These are phyloP conservation scores for Synodontis membranacea DNA, from an alignment of 2,113 vertebrate genomes.

Conservation along the genomic window DNA sequence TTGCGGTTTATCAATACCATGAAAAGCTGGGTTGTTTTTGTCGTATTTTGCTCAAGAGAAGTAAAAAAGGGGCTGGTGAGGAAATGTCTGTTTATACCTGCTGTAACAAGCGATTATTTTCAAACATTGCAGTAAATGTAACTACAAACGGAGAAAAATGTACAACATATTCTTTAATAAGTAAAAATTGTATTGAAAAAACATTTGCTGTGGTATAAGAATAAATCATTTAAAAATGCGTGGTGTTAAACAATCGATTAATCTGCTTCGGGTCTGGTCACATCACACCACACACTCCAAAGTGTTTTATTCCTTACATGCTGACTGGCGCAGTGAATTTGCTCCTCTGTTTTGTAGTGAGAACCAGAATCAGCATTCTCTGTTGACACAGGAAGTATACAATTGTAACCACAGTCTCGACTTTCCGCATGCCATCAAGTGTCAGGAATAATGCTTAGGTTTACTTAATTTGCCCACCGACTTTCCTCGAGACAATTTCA, in stretches of 20 bases:
- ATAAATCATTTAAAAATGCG: slow-evolving; percentile 4
- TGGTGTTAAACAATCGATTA: background rate
- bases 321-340: background rate
- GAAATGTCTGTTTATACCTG: background rate
- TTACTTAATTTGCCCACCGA: background rate
- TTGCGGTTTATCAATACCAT: background rate
- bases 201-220: background rate
- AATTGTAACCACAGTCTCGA: slow-evolving; percentile 45
- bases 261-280: background rate
- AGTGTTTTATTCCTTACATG: background rate
- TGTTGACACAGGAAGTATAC: slow-evolving; percentile 49
- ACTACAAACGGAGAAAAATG: background rate
- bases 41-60: background rate
- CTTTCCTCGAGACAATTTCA: background rate
- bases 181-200: background rate
- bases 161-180: background rate
- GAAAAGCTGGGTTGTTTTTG: background rate
- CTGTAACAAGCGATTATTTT: background rate
- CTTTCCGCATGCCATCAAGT: slow-evolving; percentile 6
- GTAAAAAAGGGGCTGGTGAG: background rate
- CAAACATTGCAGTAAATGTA: background rate
- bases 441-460: background rate
- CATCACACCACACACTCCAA: background rate
- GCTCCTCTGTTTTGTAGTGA: background rate
- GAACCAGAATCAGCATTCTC: slow-evolving; percentile 18